Base-by-base conservation (phyloP, 2,888 invertebrate genomes). In the Phaedon cochleariae region DNA sequence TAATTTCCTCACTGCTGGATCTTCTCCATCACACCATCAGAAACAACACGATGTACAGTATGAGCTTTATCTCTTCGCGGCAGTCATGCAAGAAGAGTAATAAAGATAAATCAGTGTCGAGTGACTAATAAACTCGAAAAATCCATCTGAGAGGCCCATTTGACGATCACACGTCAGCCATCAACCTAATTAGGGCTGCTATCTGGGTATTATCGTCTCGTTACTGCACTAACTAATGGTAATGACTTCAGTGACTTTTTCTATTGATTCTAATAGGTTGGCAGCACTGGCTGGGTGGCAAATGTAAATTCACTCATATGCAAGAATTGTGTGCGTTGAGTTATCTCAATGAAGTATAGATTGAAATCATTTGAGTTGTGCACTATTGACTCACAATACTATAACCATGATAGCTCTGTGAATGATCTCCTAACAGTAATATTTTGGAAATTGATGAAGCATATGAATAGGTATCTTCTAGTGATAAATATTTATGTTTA, bases 181-280 rank as follows among this genome's bases (percentile, higher is more conserved):
- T 68, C 61, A 54, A 62, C 59, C 62, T 70, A 68, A 65, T 64
- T 65, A 72, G 73, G 69, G 41, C 66, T 65, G 68, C 62, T 73
- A 73, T 72, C 71, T 49, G 64, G 54, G 67, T 59, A 63, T 69
- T 65, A 73, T 73, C 71, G 62, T 65, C 68, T 68, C 68, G 60
- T 68, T 68, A 68, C 68, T 53, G 58, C 64, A 55, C 71, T 73
- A 73, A 74, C 70, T 74, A 73, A 73, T 73, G 74, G 69, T 71
- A 73, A 74, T 72, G 72, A 67, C 70, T 62, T 69, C 62, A 68
- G 67, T 72, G 68, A 69, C 68, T 72, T 73, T 68, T 72, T 74
- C 74, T 76, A 76, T 76, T 75, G 76, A 74, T 75, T 74, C 74
- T 74, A 74, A 75, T 75, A 73, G 74, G 68, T 61, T 65, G 62